Conservation (phyloP, 2,888 invertebrate species). For the Pollenia labialis region DNA sequence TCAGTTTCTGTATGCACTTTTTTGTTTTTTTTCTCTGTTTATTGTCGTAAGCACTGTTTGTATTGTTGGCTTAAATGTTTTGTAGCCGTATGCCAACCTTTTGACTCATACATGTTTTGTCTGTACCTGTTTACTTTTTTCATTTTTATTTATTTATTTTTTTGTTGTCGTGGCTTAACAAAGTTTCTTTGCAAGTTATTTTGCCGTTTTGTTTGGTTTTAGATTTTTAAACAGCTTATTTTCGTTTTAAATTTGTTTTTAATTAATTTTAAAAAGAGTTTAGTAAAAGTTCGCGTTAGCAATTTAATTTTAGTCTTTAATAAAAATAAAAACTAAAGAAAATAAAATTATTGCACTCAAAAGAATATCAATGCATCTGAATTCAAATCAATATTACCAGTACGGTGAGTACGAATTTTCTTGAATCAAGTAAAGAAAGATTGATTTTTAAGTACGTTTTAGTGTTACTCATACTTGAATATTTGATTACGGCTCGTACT, state of each 20-base stretch:
- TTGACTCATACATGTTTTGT: conserved; percentile 25
- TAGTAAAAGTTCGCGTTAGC: not conserved
- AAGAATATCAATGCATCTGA: too few relatives aligned
- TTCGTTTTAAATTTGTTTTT: conserved; percentile 58
- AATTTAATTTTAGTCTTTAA: not conserved
- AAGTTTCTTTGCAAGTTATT: conserved; percentile 39
- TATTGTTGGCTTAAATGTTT: conserved; percentile 26
- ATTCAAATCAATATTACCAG: too few relatives aligned
- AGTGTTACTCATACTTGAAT: too few relatives aligned
- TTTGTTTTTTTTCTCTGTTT: conserved; percentile 24
- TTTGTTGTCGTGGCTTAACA: conserved; percentile 30
- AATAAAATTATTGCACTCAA: too few relatives aligned
- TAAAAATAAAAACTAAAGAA: not conserved
- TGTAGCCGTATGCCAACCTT: conserved; percentile 33
- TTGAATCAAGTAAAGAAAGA: too few relatives aligned
- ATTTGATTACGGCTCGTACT: too few relatives aligned
- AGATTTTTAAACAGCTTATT: conserved; percentile 52
- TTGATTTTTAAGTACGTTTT: too few relatives aligned
- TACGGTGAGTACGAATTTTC: too few relatives aligned
- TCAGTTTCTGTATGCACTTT: conserved; percentile 11
- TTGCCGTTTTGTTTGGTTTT: conserved; percentile 33
- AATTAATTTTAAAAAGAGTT: conserved; percentile 50
- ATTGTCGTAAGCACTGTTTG: conserved; percentile 42
- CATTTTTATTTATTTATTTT: not conserved
- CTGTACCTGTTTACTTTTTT: conserved; percentile 52